Conservation (phyloP, 2,113 vertebrate genomes). For the Oxygymnocypris stewartii region DNA sequence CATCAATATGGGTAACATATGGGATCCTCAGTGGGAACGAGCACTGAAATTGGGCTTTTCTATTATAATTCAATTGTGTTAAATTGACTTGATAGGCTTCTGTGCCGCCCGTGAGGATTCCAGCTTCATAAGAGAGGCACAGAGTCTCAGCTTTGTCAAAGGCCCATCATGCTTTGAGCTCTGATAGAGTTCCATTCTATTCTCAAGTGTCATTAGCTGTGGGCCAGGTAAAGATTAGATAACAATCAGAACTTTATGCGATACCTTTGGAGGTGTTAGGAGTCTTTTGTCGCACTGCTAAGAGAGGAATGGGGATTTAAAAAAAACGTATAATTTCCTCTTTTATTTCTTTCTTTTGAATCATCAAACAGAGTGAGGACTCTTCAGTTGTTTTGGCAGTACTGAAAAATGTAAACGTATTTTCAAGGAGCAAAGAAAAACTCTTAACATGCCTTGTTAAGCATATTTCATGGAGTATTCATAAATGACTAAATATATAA, state of each 20-base stretch:
- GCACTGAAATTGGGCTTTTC: slow-evolving; percentile 56
- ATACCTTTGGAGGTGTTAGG: slow-evolving; percentile 71
- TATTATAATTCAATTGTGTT: slow-evolving; percentile 67
- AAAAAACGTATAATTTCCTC: slow-evolving; percentile 53
- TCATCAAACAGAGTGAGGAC: not conserved
- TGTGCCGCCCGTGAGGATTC: slow-evolving; percentile 64
- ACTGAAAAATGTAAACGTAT: not conserved
- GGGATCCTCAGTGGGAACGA: slow-evolving; percentile 54
- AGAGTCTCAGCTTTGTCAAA: slow-evolving; percentile 58
- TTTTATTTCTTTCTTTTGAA: slow-evolving; percentile 26
- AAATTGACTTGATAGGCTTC: slow-evolving; percentile 64
- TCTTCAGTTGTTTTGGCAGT: not conserved
- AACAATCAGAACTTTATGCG: slow-evolving; percentile 78
- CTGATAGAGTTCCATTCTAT: slow-evolving; percentile 71
- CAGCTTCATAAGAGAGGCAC: slow-evolving; percentile 64
- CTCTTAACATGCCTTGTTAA: not conserved
- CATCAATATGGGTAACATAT: slow-evolving; percentile 57
- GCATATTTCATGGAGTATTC: not conserved
- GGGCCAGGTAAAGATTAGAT: slow-evolving; percentile 81
- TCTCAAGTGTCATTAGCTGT: slow-evolving; percentile 79
- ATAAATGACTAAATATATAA: slow-evolving; percentile 27
- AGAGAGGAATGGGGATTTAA: slow-evolving; percentile 57
- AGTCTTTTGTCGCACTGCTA: slow-evolving; percentile 62
- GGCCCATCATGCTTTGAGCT: slow-evolving; percentile 73
- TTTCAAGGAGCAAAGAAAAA: not conserved